phyloP scores from a whole-genome alignment of 2,888 invertebrate species.

The Isotomurus palustris region DNA sequence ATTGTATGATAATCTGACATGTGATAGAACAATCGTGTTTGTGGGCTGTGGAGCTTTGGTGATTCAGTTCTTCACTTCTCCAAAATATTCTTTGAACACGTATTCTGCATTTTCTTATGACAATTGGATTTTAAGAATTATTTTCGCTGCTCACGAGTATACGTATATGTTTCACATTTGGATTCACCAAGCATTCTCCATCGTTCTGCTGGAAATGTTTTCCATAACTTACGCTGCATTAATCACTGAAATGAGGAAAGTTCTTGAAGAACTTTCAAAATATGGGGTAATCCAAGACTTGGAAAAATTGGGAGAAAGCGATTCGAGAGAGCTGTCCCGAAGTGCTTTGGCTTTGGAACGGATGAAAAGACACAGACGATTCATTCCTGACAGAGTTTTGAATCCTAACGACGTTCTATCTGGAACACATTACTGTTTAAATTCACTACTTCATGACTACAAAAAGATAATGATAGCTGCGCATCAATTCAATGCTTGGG shows the following conservation, averaged over 20 bases:
- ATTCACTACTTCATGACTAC: slow-evolving; percentile 22
- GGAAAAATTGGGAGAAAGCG: neutral
- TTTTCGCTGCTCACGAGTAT: slow-evolving; percentile 22
- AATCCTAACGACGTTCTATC: slow-evolving; percentile 18
- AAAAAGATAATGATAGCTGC: slow-evolving; percentile 23
- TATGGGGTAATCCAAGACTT: neutral
- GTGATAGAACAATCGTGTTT: slow-evolving; percentile 4
- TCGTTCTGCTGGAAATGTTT: slow-evolving; percentile 26
- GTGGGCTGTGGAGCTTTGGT: slow-evolving; percentile 11
- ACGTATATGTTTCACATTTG: slow-evolving; percentile 31
- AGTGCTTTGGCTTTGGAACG: no score
- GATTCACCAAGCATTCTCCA: slow-evolving; percentile 26
- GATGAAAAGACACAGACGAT: neutral
- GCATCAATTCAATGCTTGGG: slow-evolving; percentile 23
- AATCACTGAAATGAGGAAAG: slow-evolving; percentile 20
- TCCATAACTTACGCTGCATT: slow-evolving; percentile 23
- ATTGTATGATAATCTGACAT: neutral
- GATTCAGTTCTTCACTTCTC: slow-evolving; percentile 20
- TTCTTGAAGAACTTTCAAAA: slow-evolving; percentile 13
- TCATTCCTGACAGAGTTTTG: neutral
- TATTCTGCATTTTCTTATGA: slow-evolving; percentile 21
- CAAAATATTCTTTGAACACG: slow-evolving; percentile 26
- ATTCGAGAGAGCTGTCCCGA: neutral
- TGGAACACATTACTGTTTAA: slow-evolving; percentile 28
- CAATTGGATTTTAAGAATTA: slow-evolving; percentile 12